Base-by-base conservation (phyloP, 2,888 invertebrate genomes). In the Esperia sulphurella region DNA sequence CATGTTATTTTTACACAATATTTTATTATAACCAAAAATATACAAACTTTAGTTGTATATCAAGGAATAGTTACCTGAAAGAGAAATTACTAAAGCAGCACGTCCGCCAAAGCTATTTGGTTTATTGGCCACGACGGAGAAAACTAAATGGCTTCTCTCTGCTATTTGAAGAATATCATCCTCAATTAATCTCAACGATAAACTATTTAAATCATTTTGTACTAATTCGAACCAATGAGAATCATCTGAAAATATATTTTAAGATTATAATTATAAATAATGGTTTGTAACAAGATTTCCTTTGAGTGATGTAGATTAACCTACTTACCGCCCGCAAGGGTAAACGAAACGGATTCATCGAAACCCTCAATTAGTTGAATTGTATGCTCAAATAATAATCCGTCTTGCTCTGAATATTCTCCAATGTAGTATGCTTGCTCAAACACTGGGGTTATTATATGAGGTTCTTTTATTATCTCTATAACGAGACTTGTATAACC, bases 281-380 rank as follows among this genome's bases (percentile, higher is more conserved):
- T 45, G 33, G 49, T 40, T 37, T 37, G 40, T 41, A 40, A 29
- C 13, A 48, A 14, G 41, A 46, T 51, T 42, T 46, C 41, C 35
- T 40, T 14, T 45, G 14, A 35, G 42, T 14, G 33, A 33, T 33
- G 7, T 13, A 39, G 8, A 31, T 46, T 47, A 38, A 41, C 43
- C 43, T 45, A 61, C 63, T 60, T 57, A 71, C 72, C 68, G 38
- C 68, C 68, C 33, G 55, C 58, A n/a, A 71, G 61, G 35, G 50
- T 46, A 57, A 71, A 70, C 21, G 51, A 40, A 48, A 71, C 60
- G 35, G 55, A 53, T 46, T 65, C 60, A 51, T 70, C 63, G 52
- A 53, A 66, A 13, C 66, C 68, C 51, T 68, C 61, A 35, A 52
- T 53, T 41, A 73, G 50, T 38, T 53, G 54, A n/a, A 70, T 65